A percentile compares a stretch with the other conserved stretches of the same genome.
Evolutionary conservation across 2,888 invertebrate genomes (phyloP).

Genomic region (Epsilonema sp.): DNA sequence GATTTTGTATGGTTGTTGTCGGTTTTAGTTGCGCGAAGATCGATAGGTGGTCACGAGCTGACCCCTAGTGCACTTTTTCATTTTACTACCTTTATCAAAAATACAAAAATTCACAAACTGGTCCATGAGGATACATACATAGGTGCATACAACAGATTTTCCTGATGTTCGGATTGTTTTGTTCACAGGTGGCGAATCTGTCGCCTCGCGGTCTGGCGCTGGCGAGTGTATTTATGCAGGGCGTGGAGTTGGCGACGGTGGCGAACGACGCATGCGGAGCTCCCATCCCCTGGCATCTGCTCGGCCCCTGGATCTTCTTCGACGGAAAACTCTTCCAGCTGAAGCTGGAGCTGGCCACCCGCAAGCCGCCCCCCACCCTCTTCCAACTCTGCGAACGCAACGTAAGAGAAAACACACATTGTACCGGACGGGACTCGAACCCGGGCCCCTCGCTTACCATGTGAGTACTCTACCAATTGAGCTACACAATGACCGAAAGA

Average conservation of each 20-base stretch:
- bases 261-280: conserved; percentile 84
- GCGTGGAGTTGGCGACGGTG: conserved; percentile 63
- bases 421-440: too few species aligned
- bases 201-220: neutral
- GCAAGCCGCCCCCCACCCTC: conserved; percentile 16
- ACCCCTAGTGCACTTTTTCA: too few species aligned
- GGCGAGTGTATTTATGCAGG: conserved; percentile 25
- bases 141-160: neutral
- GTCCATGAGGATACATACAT: neutral
- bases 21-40: too few species aligned
- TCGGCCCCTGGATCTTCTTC: conserved; percentile 76
- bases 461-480: too few species aligned
- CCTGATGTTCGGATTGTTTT: neutral
- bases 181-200: neutral
- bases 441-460: too few species aligned
- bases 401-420: too few species aligned
- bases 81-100: too few species aligned
- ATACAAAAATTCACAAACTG: neutral
- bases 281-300: conserved; percentile 72
- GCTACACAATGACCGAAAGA: too few species aligned
- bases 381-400: neutral
- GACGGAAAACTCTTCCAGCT: conserved; percentile 79
- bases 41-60: too few species aligned
- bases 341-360: conserved; percentile 47
- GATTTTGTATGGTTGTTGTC: too few species aligned